A percentile compares a stretch with the other conserved stretches of the same genome.
Conservation (phyloP, 2,888 invertebrate species). For the Adelphocoris suturalis region DNA sequence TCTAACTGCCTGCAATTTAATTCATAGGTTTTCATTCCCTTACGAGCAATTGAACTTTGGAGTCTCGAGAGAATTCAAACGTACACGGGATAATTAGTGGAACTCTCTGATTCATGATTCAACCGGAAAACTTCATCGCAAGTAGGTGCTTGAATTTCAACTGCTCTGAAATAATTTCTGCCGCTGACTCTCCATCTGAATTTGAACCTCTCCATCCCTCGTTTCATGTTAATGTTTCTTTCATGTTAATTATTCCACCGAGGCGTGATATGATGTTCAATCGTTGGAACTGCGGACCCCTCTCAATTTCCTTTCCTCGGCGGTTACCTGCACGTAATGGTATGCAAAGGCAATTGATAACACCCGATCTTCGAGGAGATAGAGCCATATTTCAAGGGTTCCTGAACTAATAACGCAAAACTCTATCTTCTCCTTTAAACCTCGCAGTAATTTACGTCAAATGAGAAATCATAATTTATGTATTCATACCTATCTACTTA, state of each 20-base stretch:
- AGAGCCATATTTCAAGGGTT: constrained; percentile 41
- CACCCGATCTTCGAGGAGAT: constrained; percentile 17
- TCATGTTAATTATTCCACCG: not conserved
- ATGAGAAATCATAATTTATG: not conserved
- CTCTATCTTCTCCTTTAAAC: not conserved
- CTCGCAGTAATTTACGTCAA: not conserved
- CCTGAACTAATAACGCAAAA: constrained; percentile 30
- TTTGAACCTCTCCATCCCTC: not conserved
- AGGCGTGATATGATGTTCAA: constrained; percentile 7
- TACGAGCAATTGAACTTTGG: not conserved
- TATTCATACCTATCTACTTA: not conserved
- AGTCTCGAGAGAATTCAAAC: not conserved
- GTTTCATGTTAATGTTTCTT: not conserved
- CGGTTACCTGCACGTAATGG: constrained; percentile 28
- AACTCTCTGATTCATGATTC: not conserved
- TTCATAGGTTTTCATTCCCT: not conserved
- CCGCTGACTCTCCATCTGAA: not conserved
- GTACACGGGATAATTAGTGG: not conserved
- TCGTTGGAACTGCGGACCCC: not conserved
- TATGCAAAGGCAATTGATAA: constrained; percentile 46
- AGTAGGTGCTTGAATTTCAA: not conserved
- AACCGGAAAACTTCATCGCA: not conserved
- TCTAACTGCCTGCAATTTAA: not conserved
- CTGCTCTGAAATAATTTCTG: not conserved
- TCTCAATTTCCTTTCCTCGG: constrained; percentile 6